Evolutionary conservation across 2,888 invertebrate species (phyloP).

Genomic region (Malacosoma neustria): DNA sequence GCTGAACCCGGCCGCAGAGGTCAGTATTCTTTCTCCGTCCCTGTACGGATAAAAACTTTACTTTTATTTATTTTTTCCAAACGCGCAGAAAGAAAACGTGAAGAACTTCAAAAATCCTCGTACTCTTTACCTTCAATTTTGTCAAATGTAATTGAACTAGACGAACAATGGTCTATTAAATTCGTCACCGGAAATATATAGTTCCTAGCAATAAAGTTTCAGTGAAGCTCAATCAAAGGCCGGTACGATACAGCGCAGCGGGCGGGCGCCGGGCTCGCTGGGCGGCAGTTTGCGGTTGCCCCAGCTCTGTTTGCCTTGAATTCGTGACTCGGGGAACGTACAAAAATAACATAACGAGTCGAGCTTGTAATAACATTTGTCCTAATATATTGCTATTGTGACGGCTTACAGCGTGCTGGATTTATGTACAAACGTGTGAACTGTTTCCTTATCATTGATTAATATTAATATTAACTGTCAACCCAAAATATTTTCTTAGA

Average conservation of each 20-base stretch:
- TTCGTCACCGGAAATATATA: no score
- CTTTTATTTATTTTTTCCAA: no score
- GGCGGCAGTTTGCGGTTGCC: slow-evolving; percentile 20
- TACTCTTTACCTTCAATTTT: no score
- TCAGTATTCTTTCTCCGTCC: no score
- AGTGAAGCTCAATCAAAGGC: neutral
- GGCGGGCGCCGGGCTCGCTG: slow-evolving; percentile 7
- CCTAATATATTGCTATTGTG: slow-evolving; percentile 71
- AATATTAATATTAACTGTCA: slow-evolving; percentile 60
- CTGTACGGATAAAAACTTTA: no score
- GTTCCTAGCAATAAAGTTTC: no score
- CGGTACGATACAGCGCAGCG: slow-evolving; percentile 1
- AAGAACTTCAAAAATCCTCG: no score
- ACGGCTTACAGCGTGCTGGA: slow-evolving; percentile 53
- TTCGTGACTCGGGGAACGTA: slow-evolving; percentile 43
- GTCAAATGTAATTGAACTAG: no score
- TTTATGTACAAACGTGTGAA: slow-evolving; percentile 63
- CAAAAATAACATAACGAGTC: slow-evolving; percentile 68
- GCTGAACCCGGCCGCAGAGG: no score
- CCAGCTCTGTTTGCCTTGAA: slow-evolving; percentile 30
- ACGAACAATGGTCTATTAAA: no score
- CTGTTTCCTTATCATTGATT: slow-evolving; percentile 63
- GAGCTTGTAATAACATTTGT: slow-evolving; percentile 71
- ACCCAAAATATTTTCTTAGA: slow-evolving; percentile 55
- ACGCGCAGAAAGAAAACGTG: no score